Evolutionary conservation across 2,797 vertebrate genomes (phyloP).

Genomic region (Brachyrhaphis roseni): DNA sequence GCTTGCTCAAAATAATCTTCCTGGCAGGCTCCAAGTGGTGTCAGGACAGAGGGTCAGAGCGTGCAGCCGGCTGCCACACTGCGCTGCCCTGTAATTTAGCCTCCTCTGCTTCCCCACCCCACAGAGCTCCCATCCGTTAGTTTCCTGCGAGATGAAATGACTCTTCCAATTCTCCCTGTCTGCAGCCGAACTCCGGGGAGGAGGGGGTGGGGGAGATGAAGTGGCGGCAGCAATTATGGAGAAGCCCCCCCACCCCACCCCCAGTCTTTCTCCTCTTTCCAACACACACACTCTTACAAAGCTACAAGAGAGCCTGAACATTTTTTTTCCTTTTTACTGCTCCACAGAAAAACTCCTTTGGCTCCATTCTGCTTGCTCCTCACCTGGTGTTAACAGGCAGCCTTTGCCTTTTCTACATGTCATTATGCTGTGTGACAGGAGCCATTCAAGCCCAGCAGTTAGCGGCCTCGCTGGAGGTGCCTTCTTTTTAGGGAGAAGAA

Average conservation of each 20-base stretch:
- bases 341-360: constrained; percentile 45
- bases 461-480: constrained; percentile 36
- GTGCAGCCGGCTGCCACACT: constrained; percentile 31
- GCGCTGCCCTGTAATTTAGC: constrained; percentile 72
- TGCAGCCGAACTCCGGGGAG: constrained; percentile 47
- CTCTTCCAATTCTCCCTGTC: constrained; percentile 79
- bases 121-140: constrained; percentile 67
- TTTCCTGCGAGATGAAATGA: constrained; percentile 79
- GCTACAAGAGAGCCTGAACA: constrained; percentile 55
- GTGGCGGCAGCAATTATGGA: constrained; percentile 71
- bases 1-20: constrained; percentile 46
- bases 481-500: constrained; percentile 7
- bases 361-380: constrained; percentile 56
- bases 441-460: constrained; percentile 51
- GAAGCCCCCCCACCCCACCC: neutral
- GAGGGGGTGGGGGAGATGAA: constrained; percentile 42
- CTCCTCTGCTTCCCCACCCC: constrained; percentile 58
- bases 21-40: constrained; percentile 43
- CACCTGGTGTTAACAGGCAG: constrained; percentile 65
- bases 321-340: constrained; percentile 54
- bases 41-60: constrained; percentile 58
- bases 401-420: constrained; percentile 50
- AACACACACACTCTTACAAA: constrained; percentile 55
- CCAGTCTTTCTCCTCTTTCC: constrained; percentile 21
- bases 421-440: constrained; percentile 60